A percentile compares a stretch with the other conserved stretches of the same genome.
These are phyloP conservation scores for Fregata magnificens DNA, from an alignment of 2,113 vertebrate genomes.

Conservation along the genomic window DNA sequence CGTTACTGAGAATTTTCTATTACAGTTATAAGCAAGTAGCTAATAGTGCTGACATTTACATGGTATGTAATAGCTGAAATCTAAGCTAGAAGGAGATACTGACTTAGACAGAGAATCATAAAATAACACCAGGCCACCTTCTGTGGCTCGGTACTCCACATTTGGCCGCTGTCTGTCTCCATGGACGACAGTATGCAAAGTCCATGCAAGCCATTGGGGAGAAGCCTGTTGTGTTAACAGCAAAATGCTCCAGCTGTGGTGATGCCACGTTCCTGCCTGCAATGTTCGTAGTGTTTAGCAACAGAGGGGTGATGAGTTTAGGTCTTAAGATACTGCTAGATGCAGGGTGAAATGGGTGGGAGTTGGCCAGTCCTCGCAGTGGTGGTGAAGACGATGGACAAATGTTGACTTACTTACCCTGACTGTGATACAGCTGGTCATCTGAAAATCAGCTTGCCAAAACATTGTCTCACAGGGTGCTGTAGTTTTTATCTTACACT, in stretches of 20 bases:
- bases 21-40: background rate
- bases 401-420: background rate
- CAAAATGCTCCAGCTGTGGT: background rate
- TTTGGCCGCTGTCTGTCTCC: background rate
- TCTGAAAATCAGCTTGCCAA: background rate
- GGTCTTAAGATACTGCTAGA: background rate
- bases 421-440: background rate
- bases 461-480: background rate
- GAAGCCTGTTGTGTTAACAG: background rate
- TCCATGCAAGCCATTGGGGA: background rate
- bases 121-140: background rate
- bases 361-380: background rate
- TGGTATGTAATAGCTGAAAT: background rate
- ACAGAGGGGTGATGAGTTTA: background rate
- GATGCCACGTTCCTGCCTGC: fast-evolving
- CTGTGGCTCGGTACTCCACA: background rate
- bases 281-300: background rate
- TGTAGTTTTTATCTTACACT: background rate
- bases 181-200: fast-evolving
- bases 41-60: background rate
- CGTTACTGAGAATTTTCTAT: background rate
- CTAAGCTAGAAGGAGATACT: background rate
- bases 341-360: background rate
- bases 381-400: background rate
- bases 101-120: background rate